Percentiles rank a stretch among this genome's conserved stretches.
Conservation (phyloP, 2,888 invertebrate genomes). For the Folsomia manolachei region DNA sequence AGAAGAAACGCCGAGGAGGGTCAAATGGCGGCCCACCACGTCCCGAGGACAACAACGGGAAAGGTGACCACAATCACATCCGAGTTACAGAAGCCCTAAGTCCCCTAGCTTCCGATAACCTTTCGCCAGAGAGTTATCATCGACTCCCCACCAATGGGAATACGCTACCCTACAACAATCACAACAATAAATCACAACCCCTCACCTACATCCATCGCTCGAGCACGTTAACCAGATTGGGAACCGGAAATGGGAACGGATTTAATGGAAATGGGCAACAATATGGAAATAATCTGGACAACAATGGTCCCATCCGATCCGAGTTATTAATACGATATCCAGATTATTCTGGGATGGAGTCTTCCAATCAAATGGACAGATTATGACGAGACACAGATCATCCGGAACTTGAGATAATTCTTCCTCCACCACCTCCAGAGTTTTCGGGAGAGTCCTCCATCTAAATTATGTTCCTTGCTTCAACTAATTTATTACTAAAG, state of each 20-base stretch:
- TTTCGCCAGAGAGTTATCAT: too few species aligned
- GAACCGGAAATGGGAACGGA: conserved; percentile 45
- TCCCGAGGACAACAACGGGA: conserved; percentile 44
- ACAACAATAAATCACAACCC: conserved; percentile 30
- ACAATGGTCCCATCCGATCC: conserved; percentile 47
- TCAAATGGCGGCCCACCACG: too few species aligned
- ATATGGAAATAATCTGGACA: conserved; percentile 32
- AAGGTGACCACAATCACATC: conserved; percentile 39
- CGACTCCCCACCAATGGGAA: conserved; percentile 49
- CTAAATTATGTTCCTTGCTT: too few species aligned
- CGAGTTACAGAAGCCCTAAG: conserved; percentile 46
- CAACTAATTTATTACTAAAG: too few species aligned
- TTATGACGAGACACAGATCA: conserved; percentile 51
- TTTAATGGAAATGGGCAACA: conserved; percentile 30
- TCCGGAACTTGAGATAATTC: too few species aligned
- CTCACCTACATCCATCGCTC: conserved; percentile 34
- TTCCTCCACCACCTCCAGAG: conserved; percentile 27
- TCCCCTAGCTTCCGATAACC: conserved; percentile 41
- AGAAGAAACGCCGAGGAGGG: conserved; percentile 61
- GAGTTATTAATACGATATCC: conserved; percentile 43
- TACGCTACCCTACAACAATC: conserved; percentile 45
- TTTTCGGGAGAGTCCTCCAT: conserved; percentile 16
- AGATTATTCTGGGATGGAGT: conserved; percentile 27
- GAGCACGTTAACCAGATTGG: conserved; percentile 13
- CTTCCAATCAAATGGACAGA: conserved; percentile 47